A percentile compares a stretch with the other conserved stretches of the same genome.
Evolutionary conservation across 1,140 invertebrate genomes (phyloP).

Genomic region (Dreissena polymorpha): DNA sequence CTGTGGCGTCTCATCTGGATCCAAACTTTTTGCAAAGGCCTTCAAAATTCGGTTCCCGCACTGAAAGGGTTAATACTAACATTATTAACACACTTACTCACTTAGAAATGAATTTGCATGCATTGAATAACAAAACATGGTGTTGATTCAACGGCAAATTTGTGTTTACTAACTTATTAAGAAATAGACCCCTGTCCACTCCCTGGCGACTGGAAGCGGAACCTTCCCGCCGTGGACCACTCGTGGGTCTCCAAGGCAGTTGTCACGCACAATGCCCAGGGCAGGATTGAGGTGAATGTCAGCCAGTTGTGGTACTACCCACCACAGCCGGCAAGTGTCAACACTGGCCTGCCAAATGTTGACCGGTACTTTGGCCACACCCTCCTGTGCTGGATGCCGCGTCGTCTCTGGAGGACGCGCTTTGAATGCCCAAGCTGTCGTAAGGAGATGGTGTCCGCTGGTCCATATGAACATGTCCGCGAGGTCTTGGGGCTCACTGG

Average conservation of each 20-base stretch:
- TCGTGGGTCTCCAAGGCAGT: not conserved
- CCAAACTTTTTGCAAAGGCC: too few relatives aligned
- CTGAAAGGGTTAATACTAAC: too few relatives aligned
- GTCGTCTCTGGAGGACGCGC: not conserved
- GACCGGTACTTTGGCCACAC: slow-evolving; percentile 4
- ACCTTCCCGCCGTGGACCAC: not conserved
- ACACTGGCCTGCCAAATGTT: not conserved
- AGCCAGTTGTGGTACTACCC: not conserved
- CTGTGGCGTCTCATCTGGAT: too few relatives aligned
- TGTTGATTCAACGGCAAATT: not conserved
- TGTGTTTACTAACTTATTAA: not conserved
- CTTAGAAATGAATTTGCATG: too few relatives aligned
- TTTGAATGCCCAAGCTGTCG: not conserved
- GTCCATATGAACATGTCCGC: not conserved
- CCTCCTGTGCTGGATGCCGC: slow-evolving; percentile 8
- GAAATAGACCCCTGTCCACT: not conserved
- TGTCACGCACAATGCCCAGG: not conserved
- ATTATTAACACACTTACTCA: too few relatives aligned
- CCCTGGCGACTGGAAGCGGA: not conserved
- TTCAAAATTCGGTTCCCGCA: too few relatives aligned
- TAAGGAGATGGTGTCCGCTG: slow-evolving; percentile 10
- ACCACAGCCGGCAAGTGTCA: not conserved
- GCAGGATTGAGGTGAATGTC: not conserved
- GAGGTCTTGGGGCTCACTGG: slow-evolving; percentile 9
- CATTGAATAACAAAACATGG: slow-evolving; percentile 1